Base-by-base conservation (phyloP, 1,140 invertebrate species). In the Euwallacea fornicatus region DNA sequence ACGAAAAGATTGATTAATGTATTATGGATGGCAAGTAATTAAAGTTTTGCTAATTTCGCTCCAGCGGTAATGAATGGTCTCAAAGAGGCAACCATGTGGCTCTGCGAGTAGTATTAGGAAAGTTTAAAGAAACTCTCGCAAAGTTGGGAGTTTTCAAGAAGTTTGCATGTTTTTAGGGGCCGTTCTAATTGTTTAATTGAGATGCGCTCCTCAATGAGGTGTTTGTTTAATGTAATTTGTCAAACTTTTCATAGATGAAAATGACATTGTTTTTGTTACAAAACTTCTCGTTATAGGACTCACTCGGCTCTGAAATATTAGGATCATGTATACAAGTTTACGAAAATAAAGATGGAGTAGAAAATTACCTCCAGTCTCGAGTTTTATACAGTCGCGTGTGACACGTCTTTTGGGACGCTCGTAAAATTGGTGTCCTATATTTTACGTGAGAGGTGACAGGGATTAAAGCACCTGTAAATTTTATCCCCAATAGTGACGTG, bases 391-490 rank as follows among this genome's bases (percentile, higher is more conserved):
- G 54, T 66, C 65, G 54, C 65, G 54, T 56, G 53, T 61, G 66
- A 68, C 56, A 61, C 66, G 44, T 60, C 66, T 68, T 68, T 61
- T 47, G 44, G 16, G 56, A 42, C 16, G 56, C 55, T 61, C 56
- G 43, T 68, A 68, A 68, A 68, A 68, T 68, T 61, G 66, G 44
- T 61, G 56, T 50, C 58, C 66, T 68, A 68, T 68, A 68, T 68
- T 68, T 68, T 68, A 50, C 66, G 66, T 60, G 66, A 47, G 56
- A 68, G 66, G 56, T 61, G 66, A 68, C 66, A 53, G 44, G 66
- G 66, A 68, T 61, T 60, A 68, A 68, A 68, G 56, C 54, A 53
- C 66, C 66, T 61, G 56, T 60, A 61, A 68, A 68, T 53, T 61
- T 68, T 66, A 66, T 56, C 55, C 53, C 54, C 65, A 56, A 65